Evolutionary conservation across 2,113 vertebrate species (phyloP), one percentile per base, ranked within the genome.

Genomic region (Neolamprologus sp.): DNA sequence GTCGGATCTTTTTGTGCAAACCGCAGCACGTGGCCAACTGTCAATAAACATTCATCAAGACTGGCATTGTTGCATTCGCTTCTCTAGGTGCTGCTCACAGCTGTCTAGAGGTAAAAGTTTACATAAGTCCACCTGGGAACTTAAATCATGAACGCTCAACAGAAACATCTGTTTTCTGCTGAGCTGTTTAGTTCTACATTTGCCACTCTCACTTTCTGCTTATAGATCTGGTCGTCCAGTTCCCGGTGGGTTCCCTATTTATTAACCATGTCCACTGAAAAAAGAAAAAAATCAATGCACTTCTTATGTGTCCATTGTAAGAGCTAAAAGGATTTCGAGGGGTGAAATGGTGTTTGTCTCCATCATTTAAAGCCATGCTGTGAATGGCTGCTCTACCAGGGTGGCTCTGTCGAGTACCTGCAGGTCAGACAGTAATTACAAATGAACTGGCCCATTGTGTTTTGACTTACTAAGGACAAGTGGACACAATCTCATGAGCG

Each of bases 401-500:
- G 90, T 80, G 91, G 79, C 85, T 93, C 54, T 82, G 86, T 91
- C 81, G 49, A 91, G 88, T 90, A 88, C 86, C 71, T 89, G 83
- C 90, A 87, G 93, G 91, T 94, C 92, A 88, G 80, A 83, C 68
- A 51, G 45, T 84, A 86, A 88, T 95, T 89, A 91, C 63, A 37
- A 86, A 86, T 82, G 73, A 92, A 93, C 91, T 85, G 63, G 42
- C 53, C 83, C 83, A 90, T 92, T 92, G 87, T 92, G 89, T 83
- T 88, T 81, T 7, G 53, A 85, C 71, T 87, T 84, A 85, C 80
- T 63, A 26, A 82, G 79, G 85, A 55, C 88, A 85, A 78, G 85
- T 80, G 58, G 47, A 87, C 42, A 79, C 37, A 60, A 80, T 85
- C 78, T 88, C 85, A 49, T 45, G 78, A 68, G 57, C 30, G 28